phyloP scores from a whole-genome alignment of 1,140 invertebrate species.

The Neodiprion fabricii region DNA sequence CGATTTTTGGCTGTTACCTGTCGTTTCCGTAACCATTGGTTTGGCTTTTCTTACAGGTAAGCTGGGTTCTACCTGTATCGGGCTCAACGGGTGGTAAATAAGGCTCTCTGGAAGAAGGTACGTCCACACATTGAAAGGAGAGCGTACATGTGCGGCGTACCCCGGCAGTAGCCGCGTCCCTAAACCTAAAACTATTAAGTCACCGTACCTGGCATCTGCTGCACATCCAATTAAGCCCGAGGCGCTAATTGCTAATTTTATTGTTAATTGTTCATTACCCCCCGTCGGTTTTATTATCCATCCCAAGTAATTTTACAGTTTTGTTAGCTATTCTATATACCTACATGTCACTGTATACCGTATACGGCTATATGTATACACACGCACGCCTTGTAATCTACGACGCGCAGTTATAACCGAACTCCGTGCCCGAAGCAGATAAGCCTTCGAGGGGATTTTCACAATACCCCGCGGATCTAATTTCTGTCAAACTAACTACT shows the following conservation, averaged over 20 bases:
- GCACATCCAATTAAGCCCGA: slow-evolving; percentile 48
- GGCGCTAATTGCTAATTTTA: slow-evolving; percentile 48
- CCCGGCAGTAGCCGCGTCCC: background rate
- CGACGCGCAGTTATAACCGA: no score
- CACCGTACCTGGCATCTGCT: slow-evolving; percentile 37
- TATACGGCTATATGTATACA: no score
- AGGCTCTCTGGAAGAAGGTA: background rate
- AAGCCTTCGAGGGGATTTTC: background rate
- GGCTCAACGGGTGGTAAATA: background rate
- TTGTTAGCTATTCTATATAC: background rate
- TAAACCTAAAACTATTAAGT: background rate
- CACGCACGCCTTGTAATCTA: no score
- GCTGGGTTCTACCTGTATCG: background rate
- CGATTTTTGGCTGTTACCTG: background rate
- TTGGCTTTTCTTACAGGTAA: background rate
- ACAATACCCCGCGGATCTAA: background rate
- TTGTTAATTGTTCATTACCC: slow-evolving; percentile 51
- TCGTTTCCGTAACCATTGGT: background rate
- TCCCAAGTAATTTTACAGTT: background rate
- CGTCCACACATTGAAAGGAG: background rate
- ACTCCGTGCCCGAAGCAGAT: background rate
- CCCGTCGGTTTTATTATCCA: background rate
- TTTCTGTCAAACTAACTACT: no score
- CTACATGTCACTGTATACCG: no score
- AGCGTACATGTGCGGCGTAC: background rate